These are phyloP conservation scores for Dryobotodes eremita DNA, from an alignment of 2,888 invertebrate species.

Conservation along the genomic window DNA sequence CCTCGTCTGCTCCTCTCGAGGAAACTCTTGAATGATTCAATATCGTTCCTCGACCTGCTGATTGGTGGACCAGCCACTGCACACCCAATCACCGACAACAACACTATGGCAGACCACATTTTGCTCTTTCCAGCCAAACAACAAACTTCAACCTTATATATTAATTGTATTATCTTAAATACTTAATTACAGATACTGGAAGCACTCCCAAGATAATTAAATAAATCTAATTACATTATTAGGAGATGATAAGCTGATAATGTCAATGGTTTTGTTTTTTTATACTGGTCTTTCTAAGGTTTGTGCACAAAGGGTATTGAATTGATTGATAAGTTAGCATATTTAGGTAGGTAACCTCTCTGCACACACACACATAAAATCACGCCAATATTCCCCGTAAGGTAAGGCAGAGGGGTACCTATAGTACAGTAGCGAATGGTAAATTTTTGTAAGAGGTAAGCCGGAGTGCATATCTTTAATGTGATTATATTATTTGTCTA, in stretches of 20 bases:
- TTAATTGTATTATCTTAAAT: conserved; percentile 35
- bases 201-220: conserved; percentile 19
- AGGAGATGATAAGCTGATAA: not conserved
- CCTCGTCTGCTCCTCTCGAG: conserved; percentile 74
- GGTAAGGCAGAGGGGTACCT: too few species aligned
- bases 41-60: conserved; percentile 71
- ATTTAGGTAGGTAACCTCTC: too few species aligned
- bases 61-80: conserved; percentile 71
- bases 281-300: not conserved
- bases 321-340: too few species aligned
- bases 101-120: conserved; percentile 68
- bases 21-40: conserved; percentile 73
- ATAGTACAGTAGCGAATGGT: too few species aligned
- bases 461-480: too few species aligned
- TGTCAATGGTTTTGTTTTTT: conserved; percentile 10
- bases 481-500: too few species aligned
- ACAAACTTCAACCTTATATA: conserved; percentile 35
- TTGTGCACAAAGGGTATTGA: not conserved
- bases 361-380: too few species aligned
- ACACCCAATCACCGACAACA: conserved; percentile 68
- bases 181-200: conserved; percentile 38
- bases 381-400: too few species aligned
- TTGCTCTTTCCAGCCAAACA: conserved; percentile 5
- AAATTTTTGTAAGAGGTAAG: too few species aligned
- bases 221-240: not conserved